Percentiles rank a stretch among this genome's conserved stretches.
Conservation (phyloP, 1,140 invertebrate genomes). For the Agrilus planipennis region DNA sequence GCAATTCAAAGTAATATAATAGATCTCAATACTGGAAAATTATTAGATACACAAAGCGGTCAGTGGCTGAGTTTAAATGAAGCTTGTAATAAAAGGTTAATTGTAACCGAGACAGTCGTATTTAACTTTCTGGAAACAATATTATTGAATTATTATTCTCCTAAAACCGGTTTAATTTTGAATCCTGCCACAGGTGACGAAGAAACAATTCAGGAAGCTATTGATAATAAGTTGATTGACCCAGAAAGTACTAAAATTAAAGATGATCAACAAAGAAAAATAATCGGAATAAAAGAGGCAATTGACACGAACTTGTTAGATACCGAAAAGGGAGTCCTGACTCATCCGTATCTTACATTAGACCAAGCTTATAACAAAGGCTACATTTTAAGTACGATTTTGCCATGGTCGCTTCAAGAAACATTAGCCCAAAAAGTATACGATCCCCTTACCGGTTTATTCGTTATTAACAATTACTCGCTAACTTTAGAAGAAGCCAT, state of each 20-base stretch:
- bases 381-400: conserved; percentile 59
- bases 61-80: conserved; percentile 53
- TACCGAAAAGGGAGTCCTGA: conserved; percentile 52
- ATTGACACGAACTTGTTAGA: conserved; percentile 58
- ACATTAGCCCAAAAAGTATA: conserved; percentile 73
- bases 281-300: conserved; percentile 56
- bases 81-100: conserved; percentile 54
- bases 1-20: conserved; percentile 57
- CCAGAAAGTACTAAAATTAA: conserved; percentile 55
- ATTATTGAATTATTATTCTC: conserved; percentile 65
- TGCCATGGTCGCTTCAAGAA: conserved; percentile 74
- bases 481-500: conserved; percentile 69
- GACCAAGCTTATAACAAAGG: conserved; percentile 68
- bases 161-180: conserved; percentile 61
- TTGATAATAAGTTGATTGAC: conserved; percentile 60
- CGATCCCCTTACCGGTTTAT: conserved; percentile 61
- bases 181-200: conserved; percentile 68
- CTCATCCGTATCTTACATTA: conserved; percentile 56
- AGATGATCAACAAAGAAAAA: conserved; percentile 55
- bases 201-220: conserved; percentile 58
- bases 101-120: conserved; percentile 56
- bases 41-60: conserved; percentile 55
- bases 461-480: conserved; percentile 56
- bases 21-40: conserved; percentile 50
- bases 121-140: conserved; percentile 64